Conservation (phyloP, 1,140 invertebrate species). For the Pteromalus puparum region DNA sequence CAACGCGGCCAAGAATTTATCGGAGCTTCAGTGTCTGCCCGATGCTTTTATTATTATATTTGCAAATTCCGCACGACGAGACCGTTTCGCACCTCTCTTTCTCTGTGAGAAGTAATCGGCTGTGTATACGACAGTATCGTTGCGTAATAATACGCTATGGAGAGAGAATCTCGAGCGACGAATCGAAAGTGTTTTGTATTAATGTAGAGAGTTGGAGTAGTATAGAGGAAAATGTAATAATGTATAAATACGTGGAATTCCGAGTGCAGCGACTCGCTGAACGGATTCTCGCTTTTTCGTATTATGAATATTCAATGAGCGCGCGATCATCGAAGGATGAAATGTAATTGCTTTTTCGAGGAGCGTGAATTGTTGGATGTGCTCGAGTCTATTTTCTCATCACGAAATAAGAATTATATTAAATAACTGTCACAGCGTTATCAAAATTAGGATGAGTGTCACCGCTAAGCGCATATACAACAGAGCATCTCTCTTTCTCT, state of each 20-base stretch:
- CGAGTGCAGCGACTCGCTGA: not conserved
- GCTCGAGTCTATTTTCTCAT: too few relatives aligned
- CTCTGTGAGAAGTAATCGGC: not conserved
- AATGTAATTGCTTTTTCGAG: too few relatives aligned
- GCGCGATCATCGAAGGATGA: slow-evolving; percentile 49
- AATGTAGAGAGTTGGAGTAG: not conserved
- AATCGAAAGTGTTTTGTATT: not conserved
- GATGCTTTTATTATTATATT: slow-evolving; percentile 61
- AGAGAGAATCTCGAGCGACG: not conserved
- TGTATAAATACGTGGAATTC: not conserved
- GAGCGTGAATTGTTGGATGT: not conserved
- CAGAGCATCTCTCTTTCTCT: slow-evolving; percentile 43
- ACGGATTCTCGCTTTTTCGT: not conserved
- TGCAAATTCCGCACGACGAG: slow-evolving; percentile 64
- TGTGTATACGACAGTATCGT: not conserved
- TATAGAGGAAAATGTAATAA: slow-evolving; percentile 24
- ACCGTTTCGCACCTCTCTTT: slow-evolving; percentile 43
- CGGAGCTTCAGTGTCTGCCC: slow-evolving; percentile 57
- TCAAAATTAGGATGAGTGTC: too few relatives aligned
- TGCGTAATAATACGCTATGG: not conserved
- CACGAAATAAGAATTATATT: too few relatives aligned
- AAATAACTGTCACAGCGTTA: too few relatives aligned
- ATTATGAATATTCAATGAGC: slow-evolving; percentile 16
- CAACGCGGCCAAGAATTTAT: slow-evolving; percentile 68
- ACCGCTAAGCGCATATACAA: too few relatives aligned